A percentile compares a stretch with the other conserved stretches of the same genome.
phyloP scores from a whole-genome alignment of 2,113 vertebrate genomes.

The Chinchilla lanigera region DNA sequence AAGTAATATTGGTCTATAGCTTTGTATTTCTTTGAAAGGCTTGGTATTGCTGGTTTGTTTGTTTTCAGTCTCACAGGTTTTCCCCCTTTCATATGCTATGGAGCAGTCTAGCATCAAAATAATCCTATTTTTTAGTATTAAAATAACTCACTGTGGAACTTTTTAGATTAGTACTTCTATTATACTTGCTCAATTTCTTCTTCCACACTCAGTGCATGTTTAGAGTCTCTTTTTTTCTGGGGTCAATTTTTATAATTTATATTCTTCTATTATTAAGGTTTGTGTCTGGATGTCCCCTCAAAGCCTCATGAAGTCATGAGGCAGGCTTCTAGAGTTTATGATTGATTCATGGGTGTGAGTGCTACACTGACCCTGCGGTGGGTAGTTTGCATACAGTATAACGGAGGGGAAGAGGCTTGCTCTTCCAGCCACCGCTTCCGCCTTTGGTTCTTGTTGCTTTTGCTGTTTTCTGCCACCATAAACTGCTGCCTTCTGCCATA shows the following conservation, averaged over 20 bases:
- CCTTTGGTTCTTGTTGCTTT: too few relatives aligned
- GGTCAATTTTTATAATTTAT: constrained; percentile 40
- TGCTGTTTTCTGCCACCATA: too few relatives aligned
- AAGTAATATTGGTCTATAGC: background rate
- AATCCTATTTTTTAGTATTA: constrained; percentile 40
- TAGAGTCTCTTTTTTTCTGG: constrained; percentile 3
- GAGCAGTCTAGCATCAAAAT: constrained; percentile 15
- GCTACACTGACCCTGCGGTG: too few relatives aligned
- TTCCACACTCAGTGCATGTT: background rate
- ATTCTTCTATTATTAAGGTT: background rate
- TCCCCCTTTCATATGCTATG: background rate
- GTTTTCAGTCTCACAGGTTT: background rate
- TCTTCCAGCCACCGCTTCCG: too few relatives aligned
- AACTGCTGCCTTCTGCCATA: too few relatives aligned
- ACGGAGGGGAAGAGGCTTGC: too few relatives aligned
- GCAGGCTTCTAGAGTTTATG: too few relatives aligned
- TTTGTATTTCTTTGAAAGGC: constrained; percentile 20
- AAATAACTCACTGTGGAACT: constrained; percentile 45
- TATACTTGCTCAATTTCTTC: constrained; percentile 42
- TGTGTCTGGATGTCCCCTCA: too few relatives aligned
- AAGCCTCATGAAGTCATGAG: too few relatives aligned
- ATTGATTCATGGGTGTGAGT: too few relatives aligned
- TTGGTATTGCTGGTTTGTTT: background rate
- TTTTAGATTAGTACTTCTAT: background rate
- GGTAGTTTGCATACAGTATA: too few relatives aligned